Base-by-base conservation (phyloP, 1,140 invertebrate species). In the Macrosteles quadrilineatus region DNA sequence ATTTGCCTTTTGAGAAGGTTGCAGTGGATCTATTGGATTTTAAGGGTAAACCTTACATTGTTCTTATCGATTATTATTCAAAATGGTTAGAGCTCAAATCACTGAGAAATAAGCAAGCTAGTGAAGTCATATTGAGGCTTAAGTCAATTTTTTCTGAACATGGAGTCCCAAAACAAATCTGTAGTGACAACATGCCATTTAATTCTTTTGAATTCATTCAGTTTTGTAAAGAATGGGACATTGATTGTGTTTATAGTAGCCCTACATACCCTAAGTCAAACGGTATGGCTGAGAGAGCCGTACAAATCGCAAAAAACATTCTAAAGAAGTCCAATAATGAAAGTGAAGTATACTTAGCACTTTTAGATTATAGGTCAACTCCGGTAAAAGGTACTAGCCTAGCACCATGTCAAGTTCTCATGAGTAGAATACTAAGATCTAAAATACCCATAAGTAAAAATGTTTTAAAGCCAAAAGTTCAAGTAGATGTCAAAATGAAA, bases 181-280 rank as follows among this genome's bases (percentile, higher is more conserved):
- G n/a, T n/a, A 43, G 36, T 17, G 9, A 43, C 17, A 43, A 43
- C 17, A 43, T 43, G 36, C 36, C 36, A 11, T 43, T 43, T 17
- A 43, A 43, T 17, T 43, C 36, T 17, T 43, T 11, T 43, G 36
- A 43, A 17, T 43, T 43, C n/a, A n/a, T n/a, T n/a, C n/a, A n/a
- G n/a, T n/a, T n/a, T n/a, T n/a, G n/a, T n/a, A 11, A 43, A 43
- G n/a, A n/a, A n/a, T n/a, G n/a, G n/a, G n/a, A n/a, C n/a, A n/a
- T n/a, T n/a, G n/a, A n/a, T n/a, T n/a, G 36, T 43, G 36, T 43
- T 17, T 43, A 78, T 0, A 77, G 73, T 47, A 80, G 77, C 73
- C 82, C 79, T 2, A 65, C 72, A 25, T 81, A 80, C 67, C 76
- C 78, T 3, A 72, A 75, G 55, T 76, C 76, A n/a, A n/a, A n/a